Evolutionary conservation across 2,888 invertebrate species (phyloP).

Genomic region (Ganaspis brasiliensis): DNA sequence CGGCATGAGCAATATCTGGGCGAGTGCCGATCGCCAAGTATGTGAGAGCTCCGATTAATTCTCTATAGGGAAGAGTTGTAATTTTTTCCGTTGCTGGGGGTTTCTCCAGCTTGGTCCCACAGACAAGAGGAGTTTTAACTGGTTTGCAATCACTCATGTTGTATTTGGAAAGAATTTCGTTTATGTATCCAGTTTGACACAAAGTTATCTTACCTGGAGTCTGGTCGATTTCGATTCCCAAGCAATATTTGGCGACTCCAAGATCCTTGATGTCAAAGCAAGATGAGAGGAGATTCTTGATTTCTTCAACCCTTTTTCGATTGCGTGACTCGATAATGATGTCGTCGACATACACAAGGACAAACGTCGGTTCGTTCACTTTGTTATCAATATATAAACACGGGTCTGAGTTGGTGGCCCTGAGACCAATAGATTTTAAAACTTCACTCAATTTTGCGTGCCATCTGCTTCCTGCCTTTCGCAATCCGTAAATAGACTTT

Average conservation of each 20-base stretch:
- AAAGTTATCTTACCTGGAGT: background rate
- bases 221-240: constrained; percentile 60
- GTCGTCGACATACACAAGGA: constrained; percentile 66
- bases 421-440: constrained; percentile 53
- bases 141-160: no score
- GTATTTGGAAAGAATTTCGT: constrained; percentile 62
- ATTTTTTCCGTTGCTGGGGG: no score
- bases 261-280: constrained; percentile 63
- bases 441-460: no score
- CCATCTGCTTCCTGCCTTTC: no score
- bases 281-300: constrained; percentile 52
- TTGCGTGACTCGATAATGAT: constrained; percentile 59
- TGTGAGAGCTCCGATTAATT: no score
- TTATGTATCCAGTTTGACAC: no score
- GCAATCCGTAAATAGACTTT: no score
- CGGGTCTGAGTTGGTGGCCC: constrained; percentile 57
- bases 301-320: constrained; percentile 48
- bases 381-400: constrained; percentile 57
- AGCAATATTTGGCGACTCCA: constrained; percentile 55
- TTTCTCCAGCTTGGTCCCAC: no score
- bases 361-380: background rate
- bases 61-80: constrained; percentile 45
- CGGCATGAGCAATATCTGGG: no score
- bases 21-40: no score
- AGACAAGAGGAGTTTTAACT: no score